Evolutionary conservation across 2,797 vertebrate species (phyloP), one percentile per base, ranked within the genome.

Genomic region (Xiphorhynchus erythropygius): DNA sequence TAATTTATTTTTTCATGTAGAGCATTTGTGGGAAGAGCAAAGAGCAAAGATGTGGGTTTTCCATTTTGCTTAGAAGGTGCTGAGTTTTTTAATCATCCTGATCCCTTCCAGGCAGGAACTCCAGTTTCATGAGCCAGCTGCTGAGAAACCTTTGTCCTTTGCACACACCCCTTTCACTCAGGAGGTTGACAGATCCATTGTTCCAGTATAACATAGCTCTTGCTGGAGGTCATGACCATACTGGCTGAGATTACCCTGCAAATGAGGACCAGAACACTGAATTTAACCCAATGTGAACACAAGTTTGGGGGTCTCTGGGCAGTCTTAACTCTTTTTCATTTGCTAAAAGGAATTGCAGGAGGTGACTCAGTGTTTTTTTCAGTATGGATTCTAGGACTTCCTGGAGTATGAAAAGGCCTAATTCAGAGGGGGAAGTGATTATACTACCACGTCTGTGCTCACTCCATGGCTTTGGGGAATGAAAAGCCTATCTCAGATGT

Each of bases 91-190:
- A 96, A 95, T 97, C 90, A 96, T 94, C 74, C 88, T 94, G 87
- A 95, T 96, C 90, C 94, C 93, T 96, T 95, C 88, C 83, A 96
- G 95, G 94, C 96, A 95, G 90, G 60, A 94, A 89, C 92, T 91
- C 83, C 86, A 92, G 94, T 76, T 78, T 94, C 91, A 90, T 39
- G 86, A 90, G 88, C 93, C 93, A 96, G 94, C 95, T 95, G 96
- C 92, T 97, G 93, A 93, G 91, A 96, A 96, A 96, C 94, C 93
- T 96, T 94, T 96, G 95, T 96, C 96, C 84, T 89, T 91, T 79
- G 90, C 73, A 92, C 92, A 96, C 94, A 93, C 94, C 93, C 92
- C 69, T 94, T 89, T 93, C 84, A 92, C 92, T 93, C 89, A 92
- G 92, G 93, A 94, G 84, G 94, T 70, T 88, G 96, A 92, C 89